Evolutionary conservation across 2,113 vertebrate species (phyloP), one percentile per base, ranked within the genome.

Genomic region (Catharus bicknelli): DNA sequence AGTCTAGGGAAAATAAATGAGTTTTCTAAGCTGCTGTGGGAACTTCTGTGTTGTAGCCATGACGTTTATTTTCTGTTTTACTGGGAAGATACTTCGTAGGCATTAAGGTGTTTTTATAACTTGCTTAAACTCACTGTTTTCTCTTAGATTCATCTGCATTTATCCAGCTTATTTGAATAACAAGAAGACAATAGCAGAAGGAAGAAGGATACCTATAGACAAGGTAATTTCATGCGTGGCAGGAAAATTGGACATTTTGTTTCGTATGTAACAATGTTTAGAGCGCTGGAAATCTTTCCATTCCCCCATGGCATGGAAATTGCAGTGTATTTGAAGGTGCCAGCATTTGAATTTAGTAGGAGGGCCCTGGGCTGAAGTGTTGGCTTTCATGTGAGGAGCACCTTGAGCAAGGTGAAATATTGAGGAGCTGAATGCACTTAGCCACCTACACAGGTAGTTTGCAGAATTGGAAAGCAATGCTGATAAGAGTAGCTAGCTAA

Each of bases 81-180:
- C 5, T 29, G 13, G 32, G 22, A 73, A 32, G 58, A 40, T 55
- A 32, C 1, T 62, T 30, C 6, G 16, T 50, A 25, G 85, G 19
- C 16, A 54, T 25, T 29, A 36, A 68, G 21, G 13, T 68, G 15
- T 42, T 73, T 8, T 8, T 76, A 21, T 1, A 48, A 7, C 7
- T 47, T 77, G 7, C 21, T 91, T 85, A 80, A 83, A n/a, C 34
- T 61, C 22, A 4, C 21, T 84, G 5, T 86, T 86, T 77, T 88
- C 5, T 90, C 21, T 59, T 96, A 99, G 99, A 97, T 99, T 98
- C 86, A 97, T 99, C 86, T 99, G 99, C 92, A 95, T 99, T 76
- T 99, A 99, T 94, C 99, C 99, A 20, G 97, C 99, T 16, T 99
- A 99, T 95, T 98, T 99, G 95, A 99, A 99, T 97, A 99, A 98